Conservation (phyloP, 1,140 invertebrate species). For the Lepidostoma basale region DNA sequence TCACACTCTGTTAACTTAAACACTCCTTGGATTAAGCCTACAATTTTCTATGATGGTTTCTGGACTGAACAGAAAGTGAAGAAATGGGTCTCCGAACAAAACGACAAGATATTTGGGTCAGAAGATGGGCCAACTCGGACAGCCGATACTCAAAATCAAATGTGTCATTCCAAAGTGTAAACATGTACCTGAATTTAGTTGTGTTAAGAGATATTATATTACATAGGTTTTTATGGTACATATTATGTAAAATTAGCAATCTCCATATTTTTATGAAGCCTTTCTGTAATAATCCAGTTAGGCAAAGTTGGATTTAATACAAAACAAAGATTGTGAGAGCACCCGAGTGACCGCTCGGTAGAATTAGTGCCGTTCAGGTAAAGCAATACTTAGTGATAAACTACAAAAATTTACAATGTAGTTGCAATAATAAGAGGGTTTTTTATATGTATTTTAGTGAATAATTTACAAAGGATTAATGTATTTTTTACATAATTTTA, state of each 20-base stretch:
- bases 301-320: too few relatives aligned
- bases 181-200: constrained; percentile 36
- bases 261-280: constrained; percentile 13
- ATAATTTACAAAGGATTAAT: background rate
- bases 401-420: background rate
- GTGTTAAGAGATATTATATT: constrained; percentile 23
- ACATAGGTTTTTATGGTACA: background rate
- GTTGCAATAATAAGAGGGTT: too few relatives aligned
- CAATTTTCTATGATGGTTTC: constrained; percentile 60
- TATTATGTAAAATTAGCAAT: constrained; percentile 8
- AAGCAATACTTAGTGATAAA: background rate
- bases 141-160: constrained; percentile 45
- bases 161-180: constrained; percentile 49
- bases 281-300: too few relatives aligned
- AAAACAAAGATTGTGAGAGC: too few relatives aligned
- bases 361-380: too few relatives aligned
- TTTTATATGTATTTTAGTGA: background rate
- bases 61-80: constrained; percentile 62
- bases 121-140: constrained; percentile 36
- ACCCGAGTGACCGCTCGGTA: too few relatives aligned
- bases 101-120: constrained; percentile 56
- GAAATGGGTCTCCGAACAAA: constrained; percentile 59
- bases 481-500: background rate
- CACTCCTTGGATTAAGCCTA: constrained; percentile 57
- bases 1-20: constrained; percentile 46